Percentiles rank a stretch among this genome's conserved stretches.
Evolutionary conservation across 1,140 invertebrate species (phyloP).

Genomic region (Drosophila azteca): DNA sequence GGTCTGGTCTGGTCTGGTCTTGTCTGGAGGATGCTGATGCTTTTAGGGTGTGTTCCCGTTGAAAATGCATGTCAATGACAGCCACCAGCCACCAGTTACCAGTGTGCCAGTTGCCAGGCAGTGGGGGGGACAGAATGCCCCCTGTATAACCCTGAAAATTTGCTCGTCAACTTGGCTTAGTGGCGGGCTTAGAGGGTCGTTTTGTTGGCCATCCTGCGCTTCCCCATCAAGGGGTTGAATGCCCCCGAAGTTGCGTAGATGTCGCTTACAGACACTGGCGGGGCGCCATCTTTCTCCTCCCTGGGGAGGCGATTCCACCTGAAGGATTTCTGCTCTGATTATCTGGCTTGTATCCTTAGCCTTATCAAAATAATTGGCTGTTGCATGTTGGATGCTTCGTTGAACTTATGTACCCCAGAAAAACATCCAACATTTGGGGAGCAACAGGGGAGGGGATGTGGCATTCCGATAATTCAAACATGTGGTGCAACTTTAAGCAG

Average conservation of each 20-base stretch:
- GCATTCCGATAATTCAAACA: no score
- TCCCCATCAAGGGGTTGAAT: neutral
- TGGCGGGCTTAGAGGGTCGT: constrained; percentile 39
- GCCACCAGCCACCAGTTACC: constrained; percentile 8
- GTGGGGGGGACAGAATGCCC: neutral
- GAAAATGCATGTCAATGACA: constrained; percentile 39
- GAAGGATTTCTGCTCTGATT: constrained; percentile 45
- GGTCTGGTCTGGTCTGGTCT: no score
- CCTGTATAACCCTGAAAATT: constrained; percentile 53
- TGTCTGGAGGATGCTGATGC: neutral
- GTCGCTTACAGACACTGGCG: constrained; percentile 31
- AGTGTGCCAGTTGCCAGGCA: neutral
- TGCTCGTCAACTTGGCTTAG: constrained; percentile 53
- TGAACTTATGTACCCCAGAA: constrained; percentile 23
- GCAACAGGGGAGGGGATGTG: no score
- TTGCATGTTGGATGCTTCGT: constrained; percentile 38
- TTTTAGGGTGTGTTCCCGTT: constrained; percentile 13
- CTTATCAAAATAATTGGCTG: constrained; percentile 49
- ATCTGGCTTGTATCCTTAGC: constrained; percentile 29
- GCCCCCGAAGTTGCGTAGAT: constrained; percentile 42
- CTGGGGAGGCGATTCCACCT: constrained; percentile 40
- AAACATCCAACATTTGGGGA: constrained; percentile 8
- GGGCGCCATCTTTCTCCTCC: neutral
- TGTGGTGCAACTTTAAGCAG: no score
- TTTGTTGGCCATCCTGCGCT: no score